Base-by-base conservation (phyloP, 2,888 invertebrate genomes). In the Drosophila tanythrix region DNA sequence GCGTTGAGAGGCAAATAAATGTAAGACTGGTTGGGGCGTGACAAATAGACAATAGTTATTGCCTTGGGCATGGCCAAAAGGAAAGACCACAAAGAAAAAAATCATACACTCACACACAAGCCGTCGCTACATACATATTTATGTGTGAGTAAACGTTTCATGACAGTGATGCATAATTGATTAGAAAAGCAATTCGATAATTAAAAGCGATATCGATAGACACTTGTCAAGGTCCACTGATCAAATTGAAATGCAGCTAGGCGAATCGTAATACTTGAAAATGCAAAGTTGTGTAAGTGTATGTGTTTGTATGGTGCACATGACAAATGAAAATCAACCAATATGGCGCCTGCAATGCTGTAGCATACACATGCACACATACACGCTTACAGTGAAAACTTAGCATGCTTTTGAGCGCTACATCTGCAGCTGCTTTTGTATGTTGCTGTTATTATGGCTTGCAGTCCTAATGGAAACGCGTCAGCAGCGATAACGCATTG, bases 401-500 rank as follows among this genome's bases (percentile, higher is more conserved):
- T 77, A 70, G 87, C 79, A 77, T 77, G 61, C 84, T 83, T 89
- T 77, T 60, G 35, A 72, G 87, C 74, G 69, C 61, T 50, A 61
- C 53, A 58, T 21, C 46, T 70, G 58, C 70, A 65, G 52, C 33
- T 63, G 50, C 58, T 59, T 52, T 51, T 70, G 40, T 57, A 46
- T 51, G 64, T 62, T 87, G 58, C 75, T 73, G 69, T 79, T 78
- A 69, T 78, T 78, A 66, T 79, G 70, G 76, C 68, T 64, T 56
- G 59, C 58, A 74, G 70, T 66, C 56, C 53, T 70, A 11, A 56
- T 57, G 58, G 43, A 62, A 76, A 43, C 57, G 58, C 60, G 46
- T 40, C 43, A 48, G 70, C 63, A 62, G 43, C 57, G 70, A 18
- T 65, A 68, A 33, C 36, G 71, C 63, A 53, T 33, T 65, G 58